Percentiles rank a stretch among this genome's conserved stretches.
Conservation (phyloP, 1,140 invertebrate species). For the Cydia strobilella region DNA sequence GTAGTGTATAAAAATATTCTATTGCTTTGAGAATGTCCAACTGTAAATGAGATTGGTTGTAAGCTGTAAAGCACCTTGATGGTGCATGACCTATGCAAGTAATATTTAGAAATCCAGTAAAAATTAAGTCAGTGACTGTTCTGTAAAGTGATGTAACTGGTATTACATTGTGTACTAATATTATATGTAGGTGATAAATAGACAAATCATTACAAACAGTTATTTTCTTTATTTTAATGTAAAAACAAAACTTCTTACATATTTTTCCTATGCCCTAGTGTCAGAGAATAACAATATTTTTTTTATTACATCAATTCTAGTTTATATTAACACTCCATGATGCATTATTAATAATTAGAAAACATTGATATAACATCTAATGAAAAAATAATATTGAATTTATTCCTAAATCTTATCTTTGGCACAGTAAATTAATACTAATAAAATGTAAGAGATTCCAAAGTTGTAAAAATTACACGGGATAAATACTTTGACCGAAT, state of each 20-base stretch:
- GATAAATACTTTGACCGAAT: slow-evolving; percentile 10
- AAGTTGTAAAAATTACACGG: slow-evolving; percentile 23
- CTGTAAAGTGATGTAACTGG: not conserved
- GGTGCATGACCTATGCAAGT: too few species aligned
- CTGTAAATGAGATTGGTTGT: too few species aligned
- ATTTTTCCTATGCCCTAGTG: slow-evolving; percentile 54
- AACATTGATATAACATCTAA: slow-evolving; percentile 33
- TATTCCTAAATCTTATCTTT: slow-evolving; percentile 32
- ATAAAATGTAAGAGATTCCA: slow-evolving; percentile 33
- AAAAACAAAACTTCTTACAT: slow-evolving; percentile 69
- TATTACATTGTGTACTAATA: slow-evolving; percentile 8
- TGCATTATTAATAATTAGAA: slow-evolving; percentile 37
- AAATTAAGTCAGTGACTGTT: too few species aligned
- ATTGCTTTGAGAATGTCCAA: too few species aligned
- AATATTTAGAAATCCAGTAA: not conserved
- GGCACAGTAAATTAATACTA: slow-evolving; percentile 31
- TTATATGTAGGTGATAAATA: slow-evolving; percentile 1
- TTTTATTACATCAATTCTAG: slow-evolving; percentile 54
- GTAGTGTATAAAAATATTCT: too few species aligned
- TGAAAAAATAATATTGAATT: slow-evolving; percentile 25
- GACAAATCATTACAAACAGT: slow-evolving; percentile 61
- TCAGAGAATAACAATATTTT: slow-evolving; percentile 57
- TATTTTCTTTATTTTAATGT: slow-evolving; percentile 64
- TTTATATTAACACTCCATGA: slow-evolving; percentile 47
- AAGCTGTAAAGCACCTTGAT: too few species aligned